Evolutionary conservation across 2,113 vertebrate genomes (phyloP).

Genomic region (Chloropsis cyanopogon): DNA sequence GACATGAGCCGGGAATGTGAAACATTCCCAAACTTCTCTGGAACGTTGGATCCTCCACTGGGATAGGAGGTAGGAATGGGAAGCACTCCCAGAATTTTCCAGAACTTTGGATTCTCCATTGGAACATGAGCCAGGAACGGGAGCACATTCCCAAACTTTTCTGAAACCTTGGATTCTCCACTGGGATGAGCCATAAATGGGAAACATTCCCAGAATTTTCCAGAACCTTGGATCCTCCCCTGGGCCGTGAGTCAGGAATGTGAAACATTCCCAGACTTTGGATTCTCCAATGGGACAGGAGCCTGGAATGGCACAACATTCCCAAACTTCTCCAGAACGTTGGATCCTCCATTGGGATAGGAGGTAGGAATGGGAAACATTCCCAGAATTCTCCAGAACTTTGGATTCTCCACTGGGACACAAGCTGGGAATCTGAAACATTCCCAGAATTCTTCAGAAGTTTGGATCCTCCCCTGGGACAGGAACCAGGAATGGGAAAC

Average conservation of each 20-base stretch:
- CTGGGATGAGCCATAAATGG: fast-evolving
- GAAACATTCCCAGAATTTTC: neutral
- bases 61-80: neutral
- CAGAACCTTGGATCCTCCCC: neutral
- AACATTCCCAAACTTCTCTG: neutral
- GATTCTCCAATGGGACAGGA: no score
- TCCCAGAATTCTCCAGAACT: no score
- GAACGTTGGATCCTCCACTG: neutral
- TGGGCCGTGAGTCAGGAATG: fast-evolving
- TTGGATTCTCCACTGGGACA: no score
- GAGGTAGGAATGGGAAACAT: no score
- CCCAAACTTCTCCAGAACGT: no score
- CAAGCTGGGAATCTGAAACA: no score
- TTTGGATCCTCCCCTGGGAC: no score
- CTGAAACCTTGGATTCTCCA: fast-evolving
- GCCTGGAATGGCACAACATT: no score
- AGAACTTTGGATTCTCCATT: neutral
- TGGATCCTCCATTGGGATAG: no score
- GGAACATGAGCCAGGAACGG: fast-evolving
- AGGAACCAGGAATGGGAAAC: no score
- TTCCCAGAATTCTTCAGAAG: no score
- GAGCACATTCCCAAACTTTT: neutral
- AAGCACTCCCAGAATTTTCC: neutral
- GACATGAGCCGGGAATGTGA: neutral
- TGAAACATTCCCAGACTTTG: neutral